These are phyloP conservation scores for Synanceia verrucosa DNA, from an alignment of 2,797 vertebrate species.

Conservation along the genomic window DNA sequence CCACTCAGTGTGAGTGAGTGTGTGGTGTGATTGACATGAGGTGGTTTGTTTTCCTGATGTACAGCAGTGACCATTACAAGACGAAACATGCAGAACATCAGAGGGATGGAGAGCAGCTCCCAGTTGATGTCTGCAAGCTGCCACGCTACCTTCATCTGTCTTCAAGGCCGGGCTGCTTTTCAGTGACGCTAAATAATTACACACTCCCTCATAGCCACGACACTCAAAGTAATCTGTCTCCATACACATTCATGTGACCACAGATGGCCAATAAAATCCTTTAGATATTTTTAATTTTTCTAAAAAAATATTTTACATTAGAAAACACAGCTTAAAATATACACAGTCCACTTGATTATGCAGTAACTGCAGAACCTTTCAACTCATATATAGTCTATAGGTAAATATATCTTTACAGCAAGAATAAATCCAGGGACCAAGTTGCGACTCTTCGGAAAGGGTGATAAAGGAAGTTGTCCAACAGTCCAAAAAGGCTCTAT, in stretches of 20 bases:
- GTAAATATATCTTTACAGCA: conserved; percentile 79
- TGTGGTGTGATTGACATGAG: conserved; percentile 10
- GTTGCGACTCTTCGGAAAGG: conserved; percentile 7
- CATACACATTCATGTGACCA: background rate
- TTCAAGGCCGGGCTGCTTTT: conserved; percentile 28
- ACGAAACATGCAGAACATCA: conserved; percentile 28
- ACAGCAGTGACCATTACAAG: conserved; percentile 32
- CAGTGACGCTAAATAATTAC: conserved; percentile 48
- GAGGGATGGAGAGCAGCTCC: conserved; percentile 31
- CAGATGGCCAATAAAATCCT: conserved; percentile 16
- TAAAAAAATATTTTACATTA: conserved; percentile 87
- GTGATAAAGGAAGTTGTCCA: conserved; percentile 8
- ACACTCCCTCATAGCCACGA: conserved; percentile 6
- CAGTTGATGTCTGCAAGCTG: conserved; percentile 51
- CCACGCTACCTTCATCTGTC: conserved; percentile 45
- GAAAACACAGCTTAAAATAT: conserved; percentile 81
- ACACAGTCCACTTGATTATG: conserved; percentile 69
- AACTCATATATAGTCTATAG: conserved; percentile 76
- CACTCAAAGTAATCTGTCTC: background rate
- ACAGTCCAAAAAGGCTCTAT: conserved; percentile 25
- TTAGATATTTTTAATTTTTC: conserved; percentile 77
- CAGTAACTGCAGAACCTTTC: conserved; percentile 62
- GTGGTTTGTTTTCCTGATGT: conserved; percentile 24
- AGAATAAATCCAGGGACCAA: conserved; percentile 58
- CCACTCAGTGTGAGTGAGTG: background rate